Conservation (phyloP, 2,888 invertebrate species). For the Drosophila paramelanica region DNA sequence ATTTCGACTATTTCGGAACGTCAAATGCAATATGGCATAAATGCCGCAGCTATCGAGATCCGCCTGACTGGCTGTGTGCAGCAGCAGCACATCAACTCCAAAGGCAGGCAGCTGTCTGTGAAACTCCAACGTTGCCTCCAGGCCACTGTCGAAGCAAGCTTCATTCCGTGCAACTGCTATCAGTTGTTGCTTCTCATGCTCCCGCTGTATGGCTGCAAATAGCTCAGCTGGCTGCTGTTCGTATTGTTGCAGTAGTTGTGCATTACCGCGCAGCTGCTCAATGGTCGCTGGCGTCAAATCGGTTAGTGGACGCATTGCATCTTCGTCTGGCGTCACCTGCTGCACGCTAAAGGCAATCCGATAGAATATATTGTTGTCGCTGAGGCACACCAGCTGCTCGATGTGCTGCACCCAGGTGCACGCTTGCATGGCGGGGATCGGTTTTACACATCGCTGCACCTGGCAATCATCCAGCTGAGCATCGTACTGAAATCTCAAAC, state of each 20-base stretch:
- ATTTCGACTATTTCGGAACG: constrained; percentile 53
- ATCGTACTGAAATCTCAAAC: constrained; percentile 71
- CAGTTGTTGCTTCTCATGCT: constrained; percentile 79
- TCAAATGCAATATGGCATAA: constrained; percentile 68
- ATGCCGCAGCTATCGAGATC: constrained; percentile 39
- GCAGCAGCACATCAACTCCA: constrained; percentile 35
- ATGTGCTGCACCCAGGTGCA: constrained; percentile 80
- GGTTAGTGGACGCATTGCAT: constrained; percentile 19
- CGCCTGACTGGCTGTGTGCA: constrained; percentile 38
- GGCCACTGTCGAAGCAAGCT: constrained; percentile 34
- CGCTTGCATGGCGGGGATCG: constrained; percentile 78
- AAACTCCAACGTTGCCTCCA: constrained; percentile 63
- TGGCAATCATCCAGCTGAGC: constrained; percentile 60
- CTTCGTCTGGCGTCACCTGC: not conserved
- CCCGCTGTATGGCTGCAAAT: constrained; percentile 66
- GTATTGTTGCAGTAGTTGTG: constrained; percentile 59
- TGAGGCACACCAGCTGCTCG: constrained; percentile 80
- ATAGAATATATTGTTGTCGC: constrained; percentile 83
- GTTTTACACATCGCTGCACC: constrained; percentile 65
- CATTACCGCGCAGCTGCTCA: constrained; percentile 56
- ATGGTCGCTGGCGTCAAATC: constrained; percentile 67
- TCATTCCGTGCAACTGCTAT: constrained; percentile 67
- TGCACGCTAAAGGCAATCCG: constrained; percentile 50
- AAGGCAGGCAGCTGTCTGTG: constrained; percentile 59
- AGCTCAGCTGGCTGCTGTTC: constrained; percentile 60